Evolutionary conservation across 2,113 vertebrate genomes (phyloP), one percentile per base, ranked within the genome.

Genomic region (Hydrolagus affinis): DNA sequence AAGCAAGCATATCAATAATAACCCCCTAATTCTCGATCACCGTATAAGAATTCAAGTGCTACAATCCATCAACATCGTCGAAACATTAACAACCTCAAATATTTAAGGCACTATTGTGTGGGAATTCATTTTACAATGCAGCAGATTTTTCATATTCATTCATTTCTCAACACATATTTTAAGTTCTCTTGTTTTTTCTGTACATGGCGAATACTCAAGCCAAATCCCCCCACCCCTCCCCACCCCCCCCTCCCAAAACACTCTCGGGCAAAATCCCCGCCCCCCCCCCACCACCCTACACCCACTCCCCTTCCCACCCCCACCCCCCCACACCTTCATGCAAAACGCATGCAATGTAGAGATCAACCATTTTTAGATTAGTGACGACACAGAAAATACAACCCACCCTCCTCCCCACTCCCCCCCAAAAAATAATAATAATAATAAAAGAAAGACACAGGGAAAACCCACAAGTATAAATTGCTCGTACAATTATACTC

Each of bases 101-200:
- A 98, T 97, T 97, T 98, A 99, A 99, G 98, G 98, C 98, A 99
- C 98, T 98, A 98, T 97, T 97, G 95, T 98, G 95, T 98, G 95
- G 95, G 92, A 96, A 98, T 96, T n/a, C 91, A 93, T 96, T 96
- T 44, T 95, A 98, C 96, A 95, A 98, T 96, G 97, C 96, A 97
- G 96, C 95, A 93, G 94, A 96, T 94, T 96, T 94, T 96, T 93
- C 93, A 44, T 44, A 6, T 44, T 44, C 44, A 44, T 44, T 44
- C 44, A 44, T 44, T 44, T 44, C 44, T 44, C 44, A 44, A 44
- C 44, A 44, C 44, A 44, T n/a, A n/a, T n/a, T n/a, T n/a, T n/a
- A n/a, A n/a, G n/a, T n/a, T n/a, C n/a, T n/a, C n/a, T n/a, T n/a
- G n/a, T 44, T 44, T 44, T 44, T 44, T 44, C 44, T 10, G 25